Percentiles rank a stretch among this genome's conserved stretches.
Evolutionary conservation across 53 echinoderm and acorn worm genomes (phyloP).

Genomic region (Mesocentrotus franciscanus): DNA sequence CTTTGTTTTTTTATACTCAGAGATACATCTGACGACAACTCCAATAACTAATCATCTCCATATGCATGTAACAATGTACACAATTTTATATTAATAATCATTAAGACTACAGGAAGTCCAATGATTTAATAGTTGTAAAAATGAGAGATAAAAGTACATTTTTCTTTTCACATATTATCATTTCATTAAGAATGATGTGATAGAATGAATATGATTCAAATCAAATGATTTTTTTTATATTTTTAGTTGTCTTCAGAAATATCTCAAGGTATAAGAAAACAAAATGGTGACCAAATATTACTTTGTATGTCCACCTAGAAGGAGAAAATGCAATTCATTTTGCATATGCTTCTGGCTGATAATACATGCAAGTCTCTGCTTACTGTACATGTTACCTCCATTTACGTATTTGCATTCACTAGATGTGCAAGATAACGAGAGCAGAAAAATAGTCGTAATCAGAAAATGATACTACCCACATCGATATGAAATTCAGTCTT

Average conservation of each 20-base stretch:
- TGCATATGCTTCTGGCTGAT: neutral
- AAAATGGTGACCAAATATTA: too few species aligned
- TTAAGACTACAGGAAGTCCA: neutral
- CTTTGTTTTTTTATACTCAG: neutral
- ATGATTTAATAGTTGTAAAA: neutral
- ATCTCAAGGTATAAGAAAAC: too few species aligned
- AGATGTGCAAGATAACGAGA: slow-evolving; percentile 36
- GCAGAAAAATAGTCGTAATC: slow-evolving; percentile 54
- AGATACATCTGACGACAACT: neutral
- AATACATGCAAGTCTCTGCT: neutral
- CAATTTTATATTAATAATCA: neutral
- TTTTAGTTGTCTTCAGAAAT: too few species aligned
- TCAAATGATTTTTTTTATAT: neutral
- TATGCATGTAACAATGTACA: neutral
- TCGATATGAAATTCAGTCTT: slow-evolving; percentile 46
- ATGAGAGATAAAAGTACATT: neutral
- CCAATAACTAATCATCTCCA: neutral
- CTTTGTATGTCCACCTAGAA: too few species aligned
- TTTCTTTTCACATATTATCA: neutral
- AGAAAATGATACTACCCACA: slow-evolving; percentile 48
- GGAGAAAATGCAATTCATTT: slow-evolving; percentile 18
- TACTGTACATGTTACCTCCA: neutral
- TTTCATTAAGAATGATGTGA: neutral
- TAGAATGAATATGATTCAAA: neutral
- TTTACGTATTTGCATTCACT: neutral